A percentile compares a stretch with the other conserved stretches of the same genome.
Conservation (phyloP, 2,888 invertebrate species). For the Osedax frankpressi region DNA sequence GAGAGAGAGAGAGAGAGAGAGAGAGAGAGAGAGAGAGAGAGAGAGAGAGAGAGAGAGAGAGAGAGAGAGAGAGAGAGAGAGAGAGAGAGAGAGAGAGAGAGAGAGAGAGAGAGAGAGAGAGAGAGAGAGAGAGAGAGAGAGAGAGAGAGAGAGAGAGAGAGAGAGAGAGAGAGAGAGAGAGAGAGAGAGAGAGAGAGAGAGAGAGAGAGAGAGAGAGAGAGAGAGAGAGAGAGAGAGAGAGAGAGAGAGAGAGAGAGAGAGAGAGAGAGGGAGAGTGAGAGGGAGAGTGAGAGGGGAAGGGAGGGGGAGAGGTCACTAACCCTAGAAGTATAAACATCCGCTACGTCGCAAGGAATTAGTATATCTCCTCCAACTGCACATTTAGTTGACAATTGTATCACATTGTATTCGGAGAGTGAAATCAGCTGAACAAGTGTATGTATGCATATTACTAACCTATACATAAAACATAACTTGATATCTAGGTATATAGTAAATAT, state of each 20-base stretch:
- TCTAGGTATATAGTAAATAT: too few relatives aligned
- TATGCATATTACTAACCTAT: too few relatives aligned
- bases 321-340: too few relatives aligned
- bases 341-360: too few relatives aligned
- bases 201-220: not conserved
- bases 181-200: conserved; percentile 1
- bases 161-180: conserved; percentile 1
- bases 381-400: too few relatives aligned
- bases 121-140: conserved; percentile 1
- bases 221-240: not conserved
- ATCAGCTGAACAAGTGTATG: too few relatives aligned
- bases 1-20: conserved; percentile 1
- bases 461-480: too few relatives aligned
- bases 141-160: not conserved
- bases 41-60: conserved; percentile 1
- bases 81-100: not conserved
- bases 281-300: not conserved
- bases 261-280: not conserved
- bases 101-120: conserved; percentile 1
- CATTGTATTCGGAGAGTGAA: too few relatives aligned
- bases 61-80: conserved; percentile 1
- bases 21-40: not conserved
- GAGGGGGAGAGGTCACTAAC: too few relatives aligned
- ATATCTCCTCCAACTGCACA: too few relatives aligned
- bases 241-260: not conserved